Percentiles rank a stretch among this genome's conserved stretches.
Conservation (phyloP, 2,888 invertebrate genomes). For the Tuta absoluta region DNA sequence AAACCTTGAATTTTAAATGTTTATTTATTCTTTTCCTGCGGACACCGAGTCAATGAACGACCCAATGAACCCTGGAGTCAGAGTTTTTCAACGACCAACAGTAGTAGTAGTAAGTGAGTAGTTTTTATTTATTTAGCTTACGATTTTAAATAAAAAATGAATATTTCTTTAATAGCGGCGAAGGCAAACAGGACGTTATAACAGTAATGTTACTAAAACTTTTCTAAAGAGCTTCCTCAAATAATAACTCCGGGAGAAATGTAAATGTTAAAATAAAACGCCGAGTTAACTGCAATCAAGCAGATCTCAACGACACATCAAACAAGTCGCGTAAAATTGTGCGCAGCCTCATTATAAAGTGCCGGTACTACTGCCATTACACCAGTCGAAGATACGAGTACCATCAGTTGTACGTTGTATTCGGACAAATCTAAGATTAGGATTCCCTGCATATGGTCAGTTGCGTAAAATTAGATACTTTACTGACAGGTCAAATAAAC, state of each 20-base stretch:
- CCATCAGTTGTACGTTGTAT: not conserved
- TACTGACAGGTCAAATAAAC: too few species aligned
- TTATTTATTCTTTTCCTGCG: too few species aligned
- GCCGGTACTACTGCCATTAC: conserved; percentile 31
- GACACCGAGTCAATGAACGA: too few species aligned
- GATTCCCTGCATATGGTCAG: not conserved
- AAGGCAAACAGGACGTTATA: too few species aligned
- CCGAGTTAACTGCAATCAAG: conserved; percentile 18
- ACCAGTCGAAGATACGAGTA: not conserved
- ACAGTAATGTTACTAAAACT: too few species aligned
- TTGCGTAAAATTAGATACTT: not conserved
- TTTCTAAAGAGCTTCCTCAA: not conserved
- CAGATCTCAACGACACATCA: conserved; percentile 27
- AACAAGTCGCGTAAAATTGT: conserved; percentile 35
- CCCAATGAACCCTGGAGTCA: too few species aligned
- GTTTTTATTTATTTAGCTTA: too few species aligned
- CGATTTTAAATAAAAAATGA: too few species aligned
- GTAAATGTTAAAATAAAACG: conserved; percentile 17
- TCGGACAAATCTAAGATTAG: not conserved
- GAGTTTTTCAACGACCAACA: too few species aligned
- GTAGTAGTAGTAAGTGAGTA: too few species aligned
- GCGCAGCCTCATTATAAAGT: conserved; percentile 39
- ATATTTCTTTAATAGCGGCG: too few species aligned
- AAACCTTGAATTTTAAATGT: too few species aligned
- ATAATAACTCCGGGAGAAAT: conserved; percentile 4